Evolutionary conservation across 2,888 invertebrate species (phyloP).

Genomic region (Lomographa bimaculata): DNA sequence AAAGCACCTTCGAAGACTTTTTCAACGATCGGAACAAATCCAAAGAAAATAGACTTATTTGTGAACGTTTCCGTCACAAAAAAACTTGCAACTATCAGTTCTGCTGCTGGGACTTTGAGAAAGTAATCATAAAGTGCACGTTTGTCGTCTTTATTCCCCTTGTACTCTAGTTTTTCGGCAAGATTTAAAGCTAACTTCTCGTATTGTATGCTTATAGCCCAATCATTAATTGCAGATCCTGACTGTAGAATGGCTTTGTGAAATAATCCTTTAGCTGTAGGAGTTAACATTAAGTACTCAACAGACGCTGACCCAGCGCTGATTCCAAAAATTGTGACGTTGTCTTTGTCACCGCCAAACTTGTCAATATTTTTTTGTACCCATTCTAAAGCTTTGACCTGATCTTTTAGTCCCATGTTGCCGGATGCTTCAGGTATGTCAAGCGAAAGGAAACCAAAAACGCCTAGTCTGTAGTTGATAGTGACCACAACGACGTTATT

Average conservation of each 20-base stretch:
- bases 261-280: constrained; percentile 50
- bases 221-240: constrained; percentile 54
- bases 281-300: constrained; percentile 55
- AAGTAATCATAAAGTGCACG: constrained; percentile 41
- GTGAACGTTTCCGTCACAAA: constrained; percentile 31
- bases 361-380: constrained; percentile 52
- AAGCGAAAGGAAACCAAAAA: constrained; percentile 62
- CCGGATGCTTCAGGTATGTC: constrained; percentile 56
- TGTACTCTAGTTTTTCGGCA: constrained; percentile 44
- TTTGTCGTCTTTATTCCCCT: constrained; percentile 38
- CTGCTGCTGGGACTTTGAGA: constrained; percentile 29
- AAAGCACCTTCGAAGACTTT: constrained; percentile 50
- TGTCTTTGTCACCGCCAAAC: constrained; percentile 56
- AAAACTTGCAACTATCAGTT: constrained; percentile 32
- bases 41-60: constrained; percentile 40
- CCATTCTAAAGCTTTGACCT: constrained; percentile 60
- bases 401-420: constrained; percentile 67
- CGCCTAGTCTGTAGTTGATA: constrained; percentile 65
- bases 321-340: constrained; percentile 56
- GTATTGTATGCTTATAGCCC: constrained; percentile 50
- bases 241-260: constrained; percentile 61
- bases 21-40: constrained; percentile 59
- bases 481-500: constrained; percentile 60
- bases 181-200: constrained; percentile 38
- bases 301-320: constrained; percentile 57